Conservation (phyloP, 2,888 invertebrate genomes). For the Creontiades dilutus region DNA sequence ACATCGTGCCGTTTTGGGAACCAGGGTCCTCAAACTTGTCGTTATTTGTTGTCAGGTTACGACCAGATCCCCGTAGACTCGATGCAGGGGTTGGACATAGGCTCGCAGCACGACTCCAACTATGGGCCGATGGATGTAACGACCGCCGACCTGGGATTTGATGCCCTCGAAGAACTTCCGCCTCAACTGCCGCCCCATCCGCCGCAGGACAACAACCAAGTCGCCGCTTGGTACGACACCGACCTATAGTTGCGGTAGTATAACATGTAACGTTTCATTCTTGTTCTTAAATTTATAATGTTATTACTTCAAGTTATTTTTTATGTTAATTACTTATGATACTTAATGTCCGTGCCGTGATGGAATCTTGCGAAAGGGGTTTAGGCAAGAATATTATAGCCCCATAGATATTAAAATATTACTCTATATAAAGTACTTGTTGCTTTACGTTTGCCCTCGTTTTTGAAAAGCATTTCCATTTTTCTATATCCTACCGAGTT, state of each 20-base stretch:
- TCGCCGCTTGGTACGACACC: constrained; percentile 98
- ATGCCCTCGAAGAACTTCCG: constrained; percentile 86
- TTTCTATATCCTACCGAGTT: too few species aligned
- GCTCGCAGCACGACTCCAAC: constrained; percentile 83
- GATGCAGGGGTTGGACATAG: constrained; percentile 96
- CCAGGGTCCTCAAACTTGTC: too few species aligned
- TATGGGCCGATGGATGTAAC: constrained; percentile 87
- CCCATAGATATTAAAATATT: too few species aligned
- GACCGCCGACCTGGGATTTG: constrained; percentile 87
- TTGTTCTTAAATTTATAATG: background rate
- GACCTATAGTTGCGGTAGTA: constrained; percentile 85
- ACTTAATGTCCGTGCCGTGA: too few species aligned
- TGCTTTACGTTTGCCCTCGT: too few species aligned
- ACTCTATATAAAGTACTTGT: too few species aligned
- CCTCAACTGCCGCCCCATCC: constrained; percentile 82
- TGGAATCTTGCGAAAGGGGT: too few species aligned
- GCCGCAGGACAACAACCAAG: constrained; percentile 93
- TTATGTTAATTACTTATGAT: background rate
- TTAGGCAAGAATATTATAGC: too few species aligned
- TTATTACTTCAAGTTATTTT: background rate
- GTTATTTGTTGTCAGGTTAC: constrained; percentile 87
- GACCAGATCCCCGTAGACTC: constrained; percentile 98
- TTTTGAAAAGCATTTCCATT: too few species aligned
- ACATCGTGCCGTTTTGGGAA: too few species aligned
- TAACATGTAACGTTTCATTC: background rate